Conservation (phyloP, 2,888 invertebrate species). For the Nomada goodeniana region DNA sequence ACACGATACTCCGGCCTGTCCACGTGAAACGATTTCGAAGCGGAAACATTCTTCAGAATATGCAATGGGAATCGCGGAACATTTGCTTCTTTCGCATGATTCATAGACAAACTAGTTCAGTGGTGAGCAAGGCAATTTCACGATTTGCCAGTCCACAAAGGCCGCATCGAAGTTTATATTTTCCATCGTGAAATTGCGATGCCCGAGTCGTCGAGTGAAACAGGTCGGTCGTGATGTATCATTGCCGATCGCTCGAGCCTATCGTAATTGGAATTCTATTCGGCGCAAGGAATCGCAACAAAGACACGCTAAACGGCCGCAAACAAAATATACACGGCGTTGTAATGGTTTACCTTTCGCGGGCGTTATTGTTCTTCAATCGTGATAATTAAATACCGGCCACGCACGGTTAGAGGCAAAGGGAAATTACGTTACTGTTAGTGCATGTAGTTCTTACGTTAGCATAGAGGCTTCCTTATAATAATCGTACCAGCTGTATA, state of each 20-base stretch:
- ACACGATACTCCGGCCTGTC: neutral
- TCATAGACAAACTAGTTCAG: neutral
- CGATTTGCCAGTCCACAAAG: conserved; percentile 1
- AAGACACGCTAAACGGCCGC: neutral
- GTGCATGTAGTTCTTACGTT: conserved; percentile 6
- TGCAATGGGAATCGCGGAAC: neutral
- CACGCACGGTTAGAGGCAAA: neutral
- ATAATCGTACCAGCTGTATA: conserved; percentile 35
- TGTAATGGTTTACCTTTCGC: neutral
- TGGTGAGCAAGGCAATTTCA: neutral
- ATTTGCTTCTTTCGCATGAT: neutral
- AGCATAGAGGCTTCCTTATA: conserved; percentile 37
- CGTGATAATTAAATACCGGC: neutral
- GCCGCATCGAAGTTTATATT: conserved; percentile 8
- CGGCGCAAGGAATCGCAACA: neutral
- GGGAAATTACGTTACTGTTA: neutral
- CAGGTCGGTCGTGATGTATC: conserved; percentile 21
- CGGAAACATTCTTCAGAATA: neutral
- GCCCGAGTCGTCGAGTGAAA: neutral
- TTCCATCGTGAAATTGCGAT: conserved; percentile 30
- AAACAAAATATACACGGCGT: neutral
- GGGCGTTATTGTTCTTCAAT: neutral
- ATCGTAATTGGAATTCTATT: conserved; percentile 1
- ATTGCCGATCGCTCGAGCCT: conserved; percentile 2
- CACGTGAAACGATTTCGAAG: neutral